phyloP scores from a whole-genome alignment of 2,113 vertebrate species.

The Sander vitreus region DNA sequence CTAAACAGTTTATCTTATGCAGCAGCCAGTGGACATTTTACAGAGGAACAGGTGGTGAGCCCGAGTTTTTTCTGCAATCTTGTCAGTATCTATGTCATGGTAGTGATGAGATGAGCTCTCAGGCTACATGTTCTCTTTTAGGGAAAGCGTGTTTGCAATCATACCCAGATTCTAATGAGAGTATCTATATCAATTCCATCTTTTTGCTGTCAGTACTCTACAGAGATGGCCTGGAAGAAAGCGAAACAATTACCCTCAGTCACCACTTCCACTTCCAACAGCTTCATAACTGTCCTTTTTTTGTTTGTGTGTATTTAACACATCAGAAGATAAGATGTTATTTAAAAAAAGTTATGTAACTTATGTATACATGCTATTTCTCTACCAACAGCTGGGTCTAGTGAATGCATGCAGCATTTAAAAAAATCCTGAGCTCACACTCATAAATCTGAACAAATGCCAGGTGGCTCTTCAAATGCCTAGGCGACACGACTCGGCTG shows the following conservation, averaged over 20 bases:
- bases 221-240: not conserved
- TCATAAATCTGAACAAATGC: conserved; percentile 42
- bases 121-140: not conserved
- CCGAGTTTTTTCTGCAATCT: not conserved
- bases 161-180: not conserved
- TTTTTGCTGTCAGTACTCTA: not conserved
- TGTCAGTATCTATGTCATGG: not conserved
- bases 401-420: not conserved
- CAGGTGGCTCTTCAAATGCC: not conserved
- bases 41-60: conserved; percentile 2
- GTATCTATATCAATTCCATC: not conserved
- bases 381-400: conserved; percentile 1
- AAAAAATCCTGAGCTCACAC: not conserved
- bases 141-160: not conserved
- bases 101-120: not conserved
- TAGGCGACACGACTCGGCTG: not conserved
- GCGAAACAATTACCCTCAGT: not conserved
- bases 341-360: conserved; percentile 1
- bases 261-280: not conserved
- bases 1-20: not conserved
- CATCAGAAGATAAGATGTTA: not conserved
- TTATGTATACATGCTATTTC: not conserved
- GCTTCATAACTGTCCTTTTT: not conserved
- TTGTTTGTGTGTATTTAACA: not conserved
- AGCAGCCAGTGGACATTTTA: not conserved